phyloP scores from a whole-genome alignment of 2,888 invertebrate genomes.

The Aelia acuminata region DNA sequence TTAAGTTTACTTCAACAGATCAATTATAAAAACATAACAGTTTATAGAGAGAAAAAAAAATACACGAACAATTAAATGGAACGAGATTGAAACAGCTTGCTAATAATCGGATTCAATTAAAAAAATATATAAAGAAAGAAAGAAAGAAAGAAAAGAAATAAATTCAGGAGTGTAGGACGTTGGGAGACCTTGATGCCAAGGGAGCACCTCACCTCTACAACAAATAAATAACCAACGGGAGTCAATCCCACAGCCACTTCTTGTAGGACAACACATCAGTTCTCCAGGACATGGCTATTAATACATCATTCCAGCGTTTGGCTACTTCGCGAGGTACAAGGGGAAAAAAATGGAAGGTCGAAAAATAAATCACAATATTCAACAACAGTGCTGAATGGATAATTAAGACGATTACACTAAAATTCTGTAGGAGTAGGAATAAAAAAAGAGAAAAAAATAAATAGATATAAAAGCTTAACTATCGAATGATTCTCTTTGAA shows the following conservation, averaged over 20 bases:
- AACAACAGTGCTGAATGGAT: not conserved
- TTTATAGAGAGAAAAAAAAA: not conserved
- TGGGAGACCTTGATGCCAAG: not conserved
- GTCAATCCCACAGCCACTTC: not conserved
- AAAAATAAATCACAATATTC: not conserved
- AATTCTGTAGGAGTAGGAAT: not conserved
- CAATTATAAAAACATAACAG: not conserved
- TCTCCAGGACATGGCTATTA: not conserved
- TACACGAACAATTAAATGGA: not conserved
- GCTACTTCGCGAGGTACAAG: not conserved
- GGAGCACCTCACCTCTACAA: not conserved
- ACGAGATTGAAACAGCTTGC: not conserved
- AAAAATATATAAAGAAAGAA: too few relatives aligned
- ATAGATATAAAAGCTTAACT: not conserved
- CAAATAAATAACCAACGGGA: slow-evolving; percentile 17
- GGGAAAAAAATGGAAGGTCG: not conserved
- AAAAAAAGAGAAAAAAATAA: not conserved
- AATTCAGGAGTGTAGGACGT: not conserved
- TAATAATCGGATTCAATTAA: not conserved
- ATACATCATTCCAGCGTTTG: not conserved
- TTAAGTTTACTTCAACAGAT: too few relatives aligned
- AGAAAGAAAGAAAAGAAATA: too few relatives aligned
- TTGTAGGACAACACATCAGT: slow-evolving; percentile 12
- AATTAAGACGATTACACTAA: slow-evolving; percentile 4
- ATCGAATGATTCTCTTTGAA: not conserved